Evolutionary conservation across 2,888 invertebrate species (phyloP), one percentile per base, ranked within the genome.

Genomic region (Melanchra persicariae): DNA sequence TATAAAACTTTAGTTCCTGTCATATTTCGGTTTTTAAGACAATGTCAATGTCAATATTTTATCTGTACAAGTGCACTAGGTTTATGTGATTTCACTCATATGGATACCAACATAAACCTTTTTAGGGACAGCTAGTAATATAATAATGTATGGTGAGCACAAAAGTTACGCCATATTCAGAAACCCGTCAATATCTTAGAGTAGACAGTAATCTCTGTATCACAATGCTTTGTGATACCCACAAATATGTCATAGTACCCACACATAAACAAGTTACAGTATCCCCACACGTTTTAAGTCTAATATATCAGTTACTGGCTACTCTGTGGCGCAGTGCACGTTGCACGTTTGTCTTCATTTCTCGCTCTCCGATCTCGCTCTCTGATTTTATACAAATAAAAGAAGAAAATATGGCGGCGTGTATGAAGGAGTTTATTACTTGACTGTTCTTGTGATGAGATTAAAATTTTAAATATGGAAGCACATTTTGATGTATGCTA

Each of bases 321-420:
- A 51, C 65, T 63, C 64, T 68, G 71, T 79, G 45, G 47, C 52
- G 24, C 70, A 45, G 59, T 49, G 51, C 76, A 74, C 75, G 70
- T 72, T 67, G 66, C 51, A 51, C 74, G 45, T 84, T 81, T 77
- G 58, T 84, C 82, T 79, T 79, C 70, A 79, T 82, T 81, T 61
- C 78, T 61, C 66, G 60, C 65, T 82, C 82, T 70, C 76, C 34
- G 58, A 82, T 71, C 81, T 62, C 74, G 57, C 69, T 60, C 60
- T 70, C 66, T 49, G 77, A 78, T 82, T 82, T 81, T 58, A 54
- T 40, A 73, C 49, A 66, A 73, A 77, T 67, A 70, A 47, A 78
- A 58, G 37, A 40, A 52, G 57, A 52, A 72, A 71, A 76, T 75
- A 73, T 67, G 52, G 57, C 40, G 43, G 49, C 15, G 26, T 34